Evolutionary conservation across 2,113 vertebrate species (phyloP).

Genomic region (Theristicus caerulescens): DNA sequence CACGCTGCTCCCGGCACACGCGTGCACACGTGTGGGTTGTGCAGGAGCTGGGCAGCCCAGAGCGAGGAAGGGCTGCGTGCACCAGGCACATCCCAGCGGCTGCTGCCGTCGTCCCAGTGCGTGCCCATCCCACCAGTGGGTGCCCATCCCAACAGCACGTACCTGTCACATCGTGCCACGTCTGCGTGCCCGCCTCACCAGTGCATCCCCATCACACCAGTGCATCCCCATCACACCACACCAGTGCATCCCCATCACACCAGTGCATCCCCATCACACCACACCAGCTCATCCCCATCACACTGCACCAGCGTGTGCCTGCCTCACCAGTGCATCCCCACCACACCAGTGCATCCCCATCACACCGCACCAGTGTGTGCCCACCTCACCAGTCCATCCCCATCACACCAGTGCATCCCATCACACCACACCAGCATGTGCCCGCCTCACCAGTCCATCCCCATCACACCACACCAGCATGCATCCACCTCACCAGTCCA

Average conservation of each 20-base stretch:
- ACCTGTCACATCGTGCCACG: too few relatives aligned
- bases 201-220: too few relatives aligned
- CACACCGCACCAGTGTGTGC: neutral
- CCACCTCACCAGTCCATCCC: too few relatives aligned
- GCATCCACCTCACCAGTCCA: too few relatives aligned
- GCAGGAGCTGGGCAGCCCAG: fast-evolving
- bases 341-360: fast-evolving
- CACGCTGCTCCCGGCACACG: neutral
- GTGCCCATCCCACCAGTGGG: neutral
- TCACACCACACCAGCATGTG: too few relatives aligned
- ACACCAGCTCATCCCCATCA: neutral
- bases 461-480: neutral
- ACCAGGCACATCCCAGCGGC: neutral
- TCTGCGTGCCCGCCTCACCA: too few relatives aligned
- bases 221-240: neutral
- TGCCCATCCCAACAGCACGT: too few relatives aligned
- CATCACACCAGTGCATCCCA: too few relatives aligned
- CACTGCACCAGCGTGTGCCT: neutral
- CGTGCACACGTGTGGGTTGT: neutral
- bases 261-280: neutral
- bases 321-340: too few relatives aligned
- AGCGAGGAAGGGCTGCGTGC: neutral
- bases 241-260: too few relatives aligned
- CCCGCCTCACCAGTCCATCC: too few relatives aligned
- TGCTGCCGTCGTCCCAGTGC: neutral